phyloP scores from a whole-genome alignment of 2,113 vertebrate species.

The Sinosuthora webbiana region DNA sequence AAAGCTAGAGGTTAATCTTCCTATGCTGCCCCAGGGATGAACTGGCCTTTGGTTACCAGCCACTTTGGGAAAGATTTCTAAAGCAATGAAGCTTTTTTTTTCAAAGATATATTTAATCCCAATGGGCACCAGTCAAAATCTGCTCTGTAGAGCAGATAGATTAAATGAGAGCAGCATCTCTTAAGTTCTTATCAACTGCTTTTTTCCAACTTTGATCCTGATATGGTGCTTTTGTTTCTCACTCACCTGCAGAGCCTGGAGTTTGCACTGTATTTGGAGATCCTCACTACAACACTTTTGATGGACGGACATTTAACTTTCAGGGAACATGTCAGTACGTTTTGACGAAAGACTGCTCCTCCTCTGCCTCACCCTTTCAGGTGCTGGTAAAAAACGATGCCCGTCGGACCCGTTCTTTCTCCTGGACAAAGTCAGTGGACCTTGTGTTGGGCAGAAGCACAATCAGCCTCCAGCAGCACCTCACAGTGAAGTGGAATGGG shows the following conservation, averaged over 20 bases:
- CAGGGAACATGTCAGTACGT: constrained; percentile 98
- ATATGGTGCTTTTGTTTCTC: constrained; percentile 72
- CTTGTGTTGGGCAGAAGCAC: constrained; percentile 79
- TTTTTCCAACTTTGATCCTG: constrained; percentile 34
- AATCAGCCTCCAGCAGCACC: constrained; percentile 93
- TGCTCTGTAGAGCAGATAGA: background rate
- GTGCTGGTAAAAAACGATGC: constrained; percentile 97
- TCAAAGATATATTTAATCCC: background rate
- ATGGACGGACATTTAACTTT: constrained; percentile 98
- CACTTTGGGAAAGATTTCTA: background rate
- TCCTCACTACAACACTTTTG: constrained; percentile 99
- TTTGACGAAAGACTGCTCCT: constrained; percentile 91
- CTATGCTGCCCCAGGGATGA: background rate
- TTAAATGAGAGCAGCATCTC: background rate
- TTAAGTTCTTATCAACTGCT: background rate
- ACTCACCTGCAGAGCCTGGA: constrained; percentile 86
- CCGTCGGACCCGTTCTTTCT: constrained; percentile 92
- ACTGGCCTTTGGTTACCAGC: background rate
- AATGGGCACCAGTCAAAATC: background rate
- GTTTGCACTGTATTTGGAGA: constrained; percentile 98
- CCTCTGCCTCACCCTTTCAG: constrained; percentile 86
- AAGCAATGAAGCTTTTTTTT: background rate
- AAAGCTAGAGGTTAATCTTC: background rate
- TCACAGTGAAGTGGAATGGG: constrained; percentile 92
- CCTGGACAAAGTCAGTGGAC: constrained; percentile 97